Evolutionary conservation across 92 coral and sea anemone genomes (phyloP).

Genomic region (Parazoanthus atlanticus): DNA sequence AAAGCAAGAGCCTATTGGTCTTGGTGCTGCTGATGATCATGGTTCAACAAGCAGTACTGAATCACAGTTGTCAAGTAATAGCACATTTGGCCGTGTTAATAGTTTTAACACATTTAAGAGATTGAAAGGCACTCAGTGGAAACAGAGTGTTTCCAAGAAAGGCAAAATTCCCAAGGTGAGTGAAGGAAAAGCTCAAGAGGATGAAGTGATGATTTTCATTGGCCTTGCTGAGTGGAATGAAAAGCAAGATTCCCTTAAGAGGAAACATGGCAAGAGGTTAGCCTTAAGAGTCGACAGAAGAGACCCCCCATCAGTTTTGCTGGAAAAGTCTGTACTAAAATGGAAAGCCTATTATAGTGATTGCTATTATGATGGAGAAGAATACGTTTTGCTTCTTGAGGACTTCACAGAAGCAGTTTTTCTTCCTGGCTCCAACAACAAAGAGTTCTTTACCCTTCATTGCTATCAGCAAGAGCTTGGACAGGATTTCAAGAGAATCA

Average conservation of each 20-base stretch:
- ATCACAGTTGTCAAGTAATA: slow-evolving; percentile 19
- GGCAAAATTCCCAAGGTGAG: slow-evolving; percentile 36
- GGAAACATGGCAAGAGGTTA: slow-evolving; percentile 36
- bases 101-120: slow-evolving; percentile 35
- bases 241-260: slow-evolving; percentile 39
- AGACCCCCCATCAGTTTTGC: slow-evolving; percentile 36
- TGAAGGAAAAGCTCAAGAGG: slow-evolving; percentile 37
- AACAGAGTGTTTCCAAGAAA: slow-evolving; percentile 34
- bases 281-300: slow-evolving; percentile 41
- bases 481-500: slow-evolving; percentile 29
- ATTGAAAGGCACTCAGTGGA: slow-evolving; percentile 28
- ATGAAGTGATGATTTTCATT: slow-evolving; percentile 47
- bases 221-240: slow-evolving; percentile 42
- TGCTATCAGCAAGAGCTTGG: slow-evolving; percentile 34
- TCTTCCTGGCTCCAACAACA: slow-evolving; percentile 35
- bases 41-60: slow-evolving; percentile 31
- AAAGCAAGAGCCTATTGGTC: slow-evolving; percentile 31
- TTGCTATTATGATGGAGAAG: slow-evolving; percentile 32
- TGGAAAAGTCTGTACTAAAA: slow-evolving; percentile 24
- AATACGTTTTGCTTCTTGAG: slow-evolving; percentile 27
- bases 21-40: slow-evolving; percentile 31
- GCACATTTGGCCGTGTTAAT: slow-evolving; percentile 41
- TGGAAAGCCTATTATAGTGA: slow-evolving; percentile 37
- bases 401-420: slow-evolving; percentile 40
- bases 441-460: slow-evolving; percentile 42